Percentiles rank a stretch among this genome's conserved stretches.
Evolutionary conservation across 53 echinoderm and acorn worm species (phyloP).

Genomic region (Hippasteria phrygiana): DNA sequence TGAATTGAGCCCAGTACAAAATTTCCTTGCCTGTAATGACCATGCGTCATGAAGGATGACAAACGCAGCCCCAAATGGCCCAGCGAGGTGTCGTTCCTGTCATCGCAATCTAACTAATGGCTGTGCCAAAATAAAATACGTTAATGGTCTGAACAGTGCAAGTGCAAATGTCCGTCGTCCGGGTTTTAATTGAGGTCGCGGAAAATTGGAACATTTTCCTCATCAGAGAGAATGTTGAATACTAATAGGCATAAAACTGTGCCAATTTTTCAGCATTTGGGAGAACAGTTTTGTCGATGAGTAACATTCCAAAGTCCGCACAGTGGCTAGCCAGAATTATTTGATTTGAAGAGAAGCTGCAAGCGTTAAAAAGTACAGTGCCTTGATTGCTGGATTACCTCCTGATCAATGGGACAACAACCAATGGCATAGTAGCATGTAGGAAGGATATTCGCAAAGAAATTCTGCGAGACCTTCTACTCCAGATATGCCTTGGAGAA

Average conservation of each 20-base stretch:
- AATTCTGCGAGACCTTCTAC: background rate
- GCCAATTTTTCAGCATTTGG: background rate
- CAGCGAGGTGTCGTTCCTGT: conserved; percentile 7
- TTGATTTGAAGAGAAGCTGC: background rate
- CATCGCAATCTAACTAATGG: conserved; percentile 4
- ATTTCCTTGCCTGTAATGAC: background rate
- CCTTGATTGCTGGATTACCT: background rate
- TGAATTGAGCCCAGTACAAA: background rate
- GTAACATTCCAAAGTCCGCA: background rate
- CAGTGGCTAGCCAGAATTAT: too few species aligned
- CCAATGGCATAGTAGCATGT: background rate
- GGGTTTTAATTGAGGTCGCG: background rate
- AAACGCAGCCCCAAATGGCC: background rate
- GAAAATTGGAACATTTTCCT: background rate
- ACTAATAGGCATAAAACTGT: too few species aligned
- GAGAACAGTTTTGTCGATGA: background rate
- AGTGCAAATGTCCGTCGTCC: background rate
- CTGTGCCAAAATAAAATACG: background rate
- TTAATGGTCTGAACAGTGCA: conserved; percentile 25
- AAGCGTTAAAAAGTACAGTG: too few species aligned
- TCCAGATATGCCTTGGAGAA: background rate
- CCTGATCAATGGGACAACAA: background rate
- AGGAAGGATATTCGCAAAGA: background rate
- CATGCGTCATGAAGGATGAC: background rate
- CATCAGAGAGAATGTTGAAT: too few species aligned